Evolutionary conservation across 2,797 vertebrate species (phyloP), one percentile per base, ranked within the genome.

Genomic region (Chaenodraco wilsoni): DNA sequence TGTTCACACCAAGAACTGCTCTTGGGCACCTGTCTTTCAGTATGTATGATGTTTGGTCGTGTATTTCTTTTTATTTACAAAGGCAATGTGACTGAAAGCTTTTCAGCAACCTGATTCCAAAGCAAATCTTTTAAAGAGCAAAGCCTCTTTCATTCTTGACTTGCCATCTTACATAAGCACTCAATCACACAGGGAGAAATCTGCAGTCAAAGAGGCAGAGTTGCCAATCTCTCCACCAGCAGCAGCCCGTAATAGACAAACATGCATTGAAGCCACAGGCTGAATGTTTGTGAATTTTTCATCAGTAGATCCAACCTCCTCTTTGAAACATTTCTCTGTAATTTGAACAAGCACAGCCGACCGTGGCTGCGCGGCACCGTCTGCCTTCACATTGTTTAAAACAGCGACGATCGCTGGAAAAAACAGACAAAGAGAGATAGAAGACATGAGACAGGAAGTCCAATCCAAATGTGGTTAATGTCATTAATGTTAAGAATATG

Each of bases 271-370:
- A 84, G 73, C 83, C 74, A 46, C 69, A 17, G 76, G 72, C 71
- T 61, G 63, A 54, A 52, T 70, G 86, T 67, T 83, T 65, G 82
- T 81, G 77, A 78, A 82, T 84, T 75, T 84, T 79, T 86, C 71
- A 90, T 87, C 83, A 81, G 65, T 41, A 23, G 56, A 67, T 60
- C 60, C 76, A 23, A 23, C 56, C 46, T 57, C 33, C 16, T 51
- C 52, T 75, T 63, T 33, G 23, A 86, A 82, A 66, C 27, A 15
- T 55, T 11, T 69, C 33, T 52, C 55, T 77, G 75, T 79, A 72
- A 76, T 76, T 81, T 69, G n/a, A 76, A 78, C 62, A 14, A 69
- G 54, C 55, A 31, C 13, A 19, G 41, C 48, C 6, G 37, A 65
- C 49, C 55, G 17, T 41, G 49, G 21, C 21, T 21, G 21, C 21